A percentile compares a stretch with the other conserved stretches of the same genome.
Conservation (phyloP, 2,113 vertebrate species). For the Chitala chitala region DNA sequence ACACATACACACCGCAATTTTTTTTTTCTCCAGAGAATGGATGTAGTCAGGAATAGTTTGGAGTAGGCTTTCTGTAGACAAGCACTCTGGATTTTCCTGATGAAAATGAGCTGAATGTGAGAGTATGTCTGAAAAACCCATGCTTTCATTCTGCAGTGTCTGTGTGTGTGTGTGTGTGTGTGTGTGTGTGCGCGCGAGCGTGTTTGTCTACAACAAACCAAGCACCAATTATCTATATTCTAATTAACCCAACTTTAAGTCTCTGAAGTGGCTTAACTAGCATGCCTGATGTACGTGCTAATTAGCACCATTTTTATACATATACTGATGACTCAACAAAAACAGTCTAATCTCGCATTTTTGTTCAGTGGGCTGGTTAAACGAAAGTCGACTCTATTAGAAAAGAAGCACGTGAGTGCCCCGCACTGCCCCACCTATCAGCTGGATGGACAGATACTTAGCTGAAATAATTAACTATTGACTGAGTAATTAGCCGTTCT, state of each 20-base stretch:
- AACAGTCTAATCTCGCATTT: not conserved
- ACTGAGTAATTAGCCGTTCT: not conserved
- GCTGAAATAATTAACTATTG: not conserved
- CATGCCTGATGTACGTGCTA: not conserved
- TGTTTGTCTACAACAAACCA: not conserved
- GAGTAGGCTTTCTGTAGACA: not conserved
- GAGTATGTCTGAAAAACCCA: not conserved
- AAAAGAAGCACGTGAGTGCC: not conserved
- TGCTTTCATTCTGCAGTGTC: no score
- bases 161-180: no score
- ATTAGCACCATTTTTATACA: not conserved
- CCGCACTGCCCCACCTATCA: not conserved
- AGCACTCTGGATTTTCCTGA: not conserved
- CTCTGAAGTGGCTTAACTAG: not conserved
- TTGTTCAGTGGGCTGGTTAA: not conserved
- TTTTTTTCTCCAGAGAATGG: not conserved
- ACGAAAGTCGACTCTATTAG: not conserved
- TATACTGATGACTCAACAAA: not conserved
- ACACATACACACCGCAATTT: no score
- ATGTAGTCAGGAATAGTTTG: not conserved
- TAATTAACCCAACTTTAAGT: constrained; percentile 3
- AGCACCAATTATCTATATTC: not conserved
- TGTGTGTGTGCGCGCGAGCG: not conserved
- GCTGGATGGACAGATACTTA: not conserved
- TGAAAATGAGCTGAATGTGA: not conserved